Base-by-base conservation (phyloP, 2,888 invertebrate species). In the Disparrhopalites patrizii region DNA sequence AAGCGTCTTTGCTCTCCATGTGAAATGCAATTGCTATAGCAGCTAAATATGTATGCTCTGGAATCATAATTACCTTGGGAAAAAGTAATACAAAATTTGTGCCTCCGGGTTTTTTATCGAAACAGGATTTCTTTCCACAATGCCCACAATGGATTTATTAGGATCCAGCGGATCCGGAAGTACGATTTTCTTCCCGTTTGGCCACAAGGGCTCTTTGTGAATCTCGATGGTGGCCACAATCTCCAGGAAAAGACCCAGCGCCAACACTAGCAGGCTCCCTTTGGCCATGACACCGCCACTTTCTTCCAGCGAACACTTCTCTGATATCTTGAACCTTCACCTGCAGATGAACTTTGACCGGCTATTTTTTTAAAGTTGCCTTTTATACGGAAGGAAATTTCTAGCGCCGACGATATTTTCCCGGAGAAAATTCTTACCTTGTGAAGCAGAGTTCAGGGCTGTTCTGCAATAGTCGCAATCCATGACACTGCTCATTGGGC, bases 181-280 rank as follows among this genome's bases (percentile, higher is more conserved):
- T 5, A 47, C 20, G 3, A 47, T 20, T n/a, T n/a, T 18, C 23
- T 47, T 47, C 47, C 47, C 47, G 20, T 23, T 47, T 3, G 47
- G 47, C 47, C 47, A 47, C 25, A 47, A 47, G 2, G 18, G 47
- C 47, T 47, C 47, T 25, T n/a, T 47, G n/a, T 47, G 47, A 23
- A 47, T 47, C 13, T 47, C 47, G 3, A 47, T 10, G 36, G 8
- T 15, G 36, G 36, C 7, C 36, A 7, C 15, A 15, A 33, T 15
- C 36, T 33, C 36, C 7, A 33, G 7, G 8, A 33, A 33, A 33
- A 15, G 7, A 33, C 7, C 7, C 36, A 33, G 36, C 36, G 15
- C 15, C 36, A 33, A 15, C 36, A 33, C 15, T 33, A 33, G 36
- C 36, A 10, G 36, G 15, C 7, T 33, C 7, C 15, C 36, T 33